These are phyloP conservation scores for Molanna angustata DNA, from an alignment of 2,888 invertebrate species.

Conservation along the genomic window DNA sequence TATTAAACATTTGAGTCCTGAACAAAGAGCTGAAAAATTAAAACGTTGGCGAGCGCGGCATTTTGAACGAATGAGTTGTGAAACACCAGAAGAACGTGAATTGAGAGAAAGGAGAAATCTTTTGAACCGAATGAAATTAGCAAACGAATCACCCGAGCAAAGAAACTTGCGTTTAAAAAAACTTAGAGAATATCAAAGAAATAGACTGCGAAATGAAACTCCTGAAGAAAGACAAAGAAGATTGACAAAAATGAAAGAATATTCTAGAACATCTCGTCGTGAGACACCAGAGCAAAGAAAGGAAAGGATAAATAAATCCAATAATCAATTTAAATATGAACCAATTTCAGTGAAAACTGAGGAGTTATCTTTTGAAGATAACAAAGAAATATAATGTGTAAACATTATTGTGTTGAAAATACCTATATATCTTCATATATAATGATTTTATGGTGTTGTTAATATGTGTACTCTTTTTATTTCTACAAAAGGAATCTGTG, in stretches of 20 bases:
- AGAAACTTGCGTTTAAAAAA: conserved; percentile 1
- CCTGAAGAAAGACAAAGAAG: conserved; percentile 11
- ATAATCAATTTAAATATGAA: no score
- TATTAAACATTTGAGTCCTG: background rate
- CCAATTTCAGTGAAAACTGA: no score
- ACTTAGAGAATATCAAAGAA: conserved; percentile 10
- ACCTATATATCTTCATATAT: no score
- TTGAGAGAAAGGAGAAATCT: background rate
- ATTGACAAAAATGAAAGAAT: conserved; percentile 10
- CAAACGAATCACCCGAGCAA: conserved; percentile 11
- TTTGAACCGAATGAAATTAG: background rate
- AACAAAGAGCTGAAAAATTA: conserved; percentile 2
- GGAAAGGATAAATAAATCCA: background rate
- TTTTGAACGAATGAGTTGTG: conserved; percentile 2
- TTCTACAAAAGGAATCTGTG: no score
- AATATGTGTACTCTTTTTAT: no score
- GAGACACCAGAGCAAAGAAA: conserved; percentile 1
- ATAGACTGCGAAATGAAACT: conserved; percentile 7
- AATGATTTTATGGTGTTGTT: no score
- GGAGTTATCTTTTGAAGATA: no score
- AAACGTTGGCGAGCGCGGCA: background rate
- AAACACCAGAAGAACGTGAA: conserved; percentile 1
- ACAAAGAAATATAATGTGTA: no score
- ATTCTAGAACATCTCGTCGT: background rate
- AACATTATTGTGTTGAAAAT: no score